Conservation (phyloP, 2,113 vertebrate species). For the Furnarius figulus region DNA sequence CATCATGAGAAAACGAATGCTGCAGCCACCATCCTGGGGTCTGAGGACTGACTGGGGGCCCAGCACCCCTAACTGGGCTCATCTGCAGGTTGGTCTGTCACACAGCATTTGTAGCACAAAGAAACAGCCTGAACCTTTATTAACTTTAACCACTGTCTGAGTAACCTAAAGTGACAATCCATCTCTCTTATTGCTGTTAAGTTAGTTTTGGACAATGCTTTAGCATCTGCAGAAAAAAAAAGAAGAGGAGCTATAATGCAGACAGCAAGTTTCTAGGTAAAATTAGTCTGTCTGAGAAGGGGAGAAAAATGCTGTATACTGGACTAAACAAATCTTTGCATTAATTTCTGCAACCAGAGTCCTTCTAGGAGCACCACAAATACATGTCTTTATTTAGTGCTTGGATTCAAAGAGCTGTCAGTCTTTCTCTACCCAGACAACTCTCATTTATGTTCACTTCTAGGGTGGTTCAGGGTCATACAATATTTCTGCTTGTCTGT, state of each 20-base stretch:
- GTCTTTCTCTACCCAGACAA: not conserved
- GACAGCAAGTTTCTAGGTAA: not conserved
- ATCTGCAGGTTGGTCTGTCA: not conserved
- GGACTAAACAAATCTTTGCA: not conserved
- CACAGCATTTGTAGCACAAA: not conserved
- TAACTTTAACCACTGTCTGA: not conserved
- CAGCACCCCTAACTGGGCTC: not conserved
- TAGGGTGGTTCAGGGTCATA: not conserved
- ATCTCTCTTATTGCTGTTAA: not conserved
- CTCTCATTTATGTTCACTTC: not conserved
- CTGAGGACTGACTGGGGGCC: not conserved
- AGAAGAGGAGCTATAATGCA: not conserved
- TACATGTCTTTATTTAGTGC: not conserved
- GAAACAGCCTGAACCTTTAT: not conserved
- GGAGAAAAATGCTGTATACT: not conserved
- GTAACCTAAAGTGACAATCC: not conserved
- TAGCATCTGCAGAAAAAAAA: not conserved
- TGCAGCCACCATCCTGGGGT: not conserved
- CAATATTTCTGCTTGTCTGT: slow-evolving; percentile 20
- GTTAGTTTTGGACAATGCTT: not conserved
- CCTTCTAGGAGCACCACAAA: slow-evolving; percentile 10
- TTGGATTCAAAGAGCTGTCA: slow-evolving; percentile 7
- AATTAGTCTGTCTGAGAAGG: not conserved
- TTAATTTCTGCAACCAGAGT: slow-evolving; percentile 33
- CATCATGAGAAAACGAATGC: not conserved